A percentile compares a stretch with the other conserved stretches of the same genome.
These are phyloP conservation scores for Phoenoteleia sp. DNA, from an alignment of 2,888 invertebrate species.

Conservation along the genomic window DNA sequence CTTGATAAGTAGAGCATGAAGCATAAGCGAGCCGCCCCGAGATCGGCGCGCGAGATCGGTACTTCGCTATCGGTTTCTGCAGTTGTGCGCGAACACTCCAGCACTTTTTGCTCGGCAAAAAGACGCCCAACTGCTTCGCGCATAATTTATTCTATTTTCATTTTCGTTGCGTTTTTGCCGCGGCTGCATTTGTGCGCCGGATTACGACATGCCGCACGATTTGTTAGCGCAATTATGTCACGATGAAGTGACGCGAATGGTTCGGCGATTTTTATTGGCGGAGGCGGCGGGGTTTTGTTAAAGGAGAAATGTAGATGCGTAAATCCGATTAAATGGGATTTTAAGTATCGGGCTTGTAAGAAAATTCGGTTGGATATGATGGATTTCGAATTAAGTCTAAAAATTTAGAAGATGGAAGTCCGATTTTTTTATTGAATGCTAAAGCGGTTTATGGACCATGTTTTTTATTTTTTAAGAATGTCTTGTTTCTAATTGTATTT, in stretches of 20 bases:
- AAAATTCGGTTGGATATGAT: no score
- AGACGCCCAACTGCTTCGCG: constrained; percentile 18
- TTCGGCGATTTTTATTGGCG: neutral
- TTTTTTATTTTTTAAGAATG: no score
- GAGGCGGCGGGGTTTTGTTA: no score
- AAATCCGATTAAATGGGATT: no score
- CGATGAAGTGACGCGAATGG: neutral
- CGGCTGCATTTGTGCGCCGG: neutral
- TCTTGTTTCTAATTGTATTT: no score
- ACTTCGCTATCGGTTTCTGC: constrained; percentile 21
- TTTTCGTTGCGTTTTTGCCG: constrained; percentile 37
- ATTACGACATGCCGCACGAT: constrained; percentile 16
- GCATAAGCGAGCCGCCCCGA: constrained; percentile 76
- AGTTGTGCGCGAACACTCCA: constrained; percentile 1
- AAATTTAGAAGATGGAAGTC: no score
- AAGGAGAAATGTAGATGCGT: no score
- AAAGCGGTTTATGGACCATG: no score
- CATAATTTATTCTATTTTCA: constrained; percentile 49
- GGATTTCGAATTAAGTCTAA: no score
- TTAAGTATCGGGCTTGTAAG: no score
- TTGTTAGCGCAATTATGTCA: constrained; percentile 43
- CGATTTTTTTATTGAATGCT: no score
- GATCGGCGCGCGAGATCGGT: constrained; percentile 52
- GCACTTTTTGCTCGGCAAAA: constrained; percentile 17
- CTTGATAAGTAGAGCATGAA: constrained; percentile 85